Conservation (phyloP, 2,797 vertebrate species). For the Enteromius mattozi region DNA sequence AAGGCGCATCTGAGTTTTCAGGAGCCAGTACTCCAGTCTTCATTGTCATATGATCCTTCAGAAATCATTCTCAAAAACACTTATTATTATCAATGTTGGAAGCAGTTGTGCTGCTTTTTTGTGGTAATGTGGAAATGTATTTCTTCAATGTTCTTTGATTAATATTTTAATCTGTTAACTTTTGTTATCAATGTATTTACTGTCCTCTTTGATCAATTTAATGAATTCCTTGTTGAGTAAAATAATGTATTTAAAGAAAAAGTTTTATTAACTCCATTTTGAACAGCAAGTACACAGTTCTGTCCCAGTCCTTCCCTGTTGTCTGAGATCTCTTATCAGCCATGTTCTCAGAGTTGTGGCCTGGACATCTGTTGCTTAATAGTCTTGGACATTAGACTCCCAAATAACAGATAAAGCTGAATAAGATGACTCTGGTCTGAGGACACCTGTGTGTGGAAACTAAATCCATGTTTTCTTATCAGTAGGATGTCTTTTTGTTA, state of each 20-base stretch:
- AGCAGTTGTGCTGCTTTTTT: background rate
- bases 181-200: no score
- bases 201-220: no score
- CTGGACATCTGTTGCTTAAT: slow-evolving; percentile 39
- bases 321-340: slow-evolving; percentile 32
- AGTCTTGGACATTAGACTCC: slow-evolving; percentile 47
- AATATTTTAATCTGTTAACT: no score
- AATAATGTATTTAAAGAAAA: no score
- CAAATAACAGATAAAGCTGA: slow-evolving; percentile 46
- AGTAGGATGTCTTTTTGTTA: slow-evolving; percentile 62
- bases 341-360: slow-evolving; percentile 31
- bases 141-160: background rate
- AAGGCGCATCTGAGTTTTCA: background rate
- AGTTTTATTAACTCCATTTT: no score
- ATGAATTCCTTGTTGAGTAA: no score
- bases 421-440: slow-evolving; percentile 51
- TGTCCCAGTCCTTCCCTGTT: slow-evolving; percentile 33
- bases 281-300: no score
- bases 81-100: background rate
- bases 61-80: background rate
- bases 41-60: background rate
- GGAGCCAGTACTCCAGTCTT: background rate
- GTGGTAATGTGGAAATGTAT: background rate
- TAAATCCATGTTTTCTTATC: slow-evolving; percentile 58
- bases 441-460: slow-evolving; percentile 68